Evolutionary conservation across 2,797 vertebrate genomes (phyloP).

Genomic region (Falco peregrinus): DNA sequence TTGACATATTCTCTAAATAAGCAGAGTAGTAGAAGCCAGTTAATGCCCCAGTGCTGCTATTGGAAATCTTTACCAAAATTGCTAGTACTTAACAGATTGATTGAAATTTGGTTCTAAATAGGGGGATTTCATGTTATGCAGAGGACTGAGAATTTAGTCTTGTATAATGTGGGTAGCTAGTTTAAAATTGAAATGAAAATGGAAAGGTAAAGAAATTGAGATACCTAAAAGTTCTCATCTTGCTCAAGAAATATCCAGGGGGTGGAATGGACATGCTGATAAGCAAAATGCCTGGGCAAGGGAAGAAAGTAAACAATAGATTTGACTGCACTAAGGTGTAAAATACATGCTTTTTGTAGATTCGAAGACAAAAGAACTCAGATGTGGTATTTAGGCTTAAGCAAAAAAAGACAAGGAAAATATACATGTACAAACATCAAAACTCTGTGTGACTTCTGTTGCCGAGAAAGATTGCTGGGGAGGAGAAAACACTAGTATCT

Average conservation of each 20-base stretch:
- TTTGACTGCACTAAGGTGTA: slow-evolving; percentile 40
- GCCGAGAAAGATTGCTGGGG: not conserved
- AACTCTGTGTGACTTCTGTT: not conserved
- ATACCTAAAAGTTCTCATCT: slow-evolving; percentile 3
- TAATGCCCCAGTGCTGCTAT: not conserved
- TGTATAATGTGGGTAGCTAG: not conserved
- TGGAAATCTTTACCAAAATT: slow-evolving; percentile 34
- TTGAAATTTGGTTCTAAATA: slow-evolving; percentile 10
- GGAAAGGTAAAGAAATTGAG: not conserved
- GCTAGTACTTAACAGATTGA: not conserved
- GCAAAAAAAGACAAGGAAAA: slow-evolving; percentile 50
- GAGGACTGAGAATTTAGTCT: slow-evolving; percentile 38
- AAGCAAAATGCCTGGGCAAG: not conserved
- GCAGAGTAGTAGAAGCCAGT: not conserved
- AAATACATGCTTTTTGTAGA: slow-evolving; percentile 45
- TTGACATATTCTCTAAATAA: not conserved
- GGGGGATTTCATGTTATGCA: not conserved
- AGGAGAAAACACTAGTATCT: not conserved
- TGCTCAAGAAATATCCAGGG: slow-evolving; percentile 17
- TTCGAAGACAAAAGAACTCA: slow-evolving; percentile 37
- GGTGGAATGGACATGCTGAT: not conserved
- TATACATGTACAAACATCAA: slow-evolving; percentile 28
- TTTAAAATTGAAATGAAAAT: slow-evolving; percentile 37
- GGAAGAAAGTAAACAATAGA: slow-evolving; percentile 36
- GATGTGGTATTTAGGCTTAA: slow-evolving; percentile 35